Percentiles rank a stretch among this genome's conserved stretches.
Evolutionary conservation across 2,113 vertebrate species (phyloP).

Genomic region (Pluvialis apricaria): DNA sequence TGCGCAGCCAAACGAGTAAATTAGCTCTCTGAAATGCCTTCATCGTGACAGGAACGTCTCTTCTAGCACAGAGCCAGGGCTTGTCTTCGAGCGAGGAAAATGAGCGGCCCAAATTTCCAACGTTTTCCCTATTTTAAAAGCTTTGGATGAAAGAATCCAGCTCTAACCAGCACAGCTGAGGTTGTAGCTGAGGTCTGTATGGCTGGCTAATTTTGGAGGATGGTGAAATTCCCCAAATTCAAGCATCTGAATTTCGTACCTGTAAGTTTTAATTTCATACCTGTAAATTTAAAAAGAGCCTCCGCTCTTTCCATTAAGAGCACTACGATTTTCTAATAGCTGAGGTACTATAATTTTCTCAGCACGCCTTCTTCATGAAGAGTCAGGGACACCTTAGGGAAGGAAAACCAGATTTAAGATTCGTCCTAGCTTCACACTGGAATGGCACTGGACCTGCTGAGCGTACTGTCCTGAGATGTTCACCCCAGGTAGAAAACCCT

Average conservation of each 20-base stretch:
- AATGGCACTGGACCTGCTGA: background rate
- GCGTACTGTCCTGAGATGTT: background rate
- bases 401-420: background rate
- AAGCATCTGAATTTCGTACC: background rate
- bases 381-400: background rate
- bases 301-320: background rate
- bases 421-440: background rate
- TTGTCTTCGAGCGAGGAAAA: background rate
- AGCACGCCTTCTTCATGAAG: background rate
- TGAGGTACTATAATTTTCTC: background rate
- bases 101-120: background rate
- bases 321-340: background rate
- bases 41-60: background rate
- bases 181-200: background rate
- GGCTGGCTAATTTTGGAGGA: background rate
- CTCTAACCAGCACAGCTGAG: background rate
- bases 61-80: background rate
- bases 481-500: background rate
- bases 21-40: background rate
- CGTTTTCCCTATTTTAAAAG: background rate
- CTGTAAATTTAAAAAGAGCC: background rate
- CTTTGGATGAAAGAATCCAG: background rate
- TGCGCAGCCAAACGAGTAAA: rapidly evolving
- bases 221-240: background rate
- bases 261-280: background rate